Evolutionary conservation across 2,797 vertebrate species (phyloP), one percentile per base, ranked within the genome.

Genomic region (Lateolabrax maculatus): DNA sequence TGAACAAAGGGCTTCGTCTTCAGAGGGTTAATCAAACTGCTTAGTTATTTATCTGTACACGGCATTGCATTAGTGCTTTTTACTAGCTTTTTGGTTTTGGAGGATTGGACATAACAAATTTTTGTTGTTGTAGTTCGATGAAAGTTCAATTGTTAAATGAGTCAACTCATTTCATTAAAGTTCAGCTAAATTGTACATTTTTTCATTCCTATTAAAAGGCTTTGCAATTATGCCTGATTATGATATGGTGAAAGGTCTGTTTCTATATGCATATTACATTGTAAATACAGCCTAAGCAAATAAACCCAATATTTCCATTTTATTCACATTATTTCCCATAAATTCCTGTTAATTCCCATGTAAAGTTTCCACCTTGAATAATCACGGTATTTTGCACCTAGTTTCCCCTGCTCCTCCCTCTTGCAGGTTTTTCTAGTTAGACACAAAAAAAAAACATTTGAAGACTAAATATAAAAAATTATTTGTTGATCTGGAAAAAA

Each of bases 361-460:
- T 1, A 37, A 37, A 37, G 34, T 58, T 29, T 34, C 18, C 4
- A 56, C 29, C 29, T 6, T 15, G 2, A 23, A 58, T n/a, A 39
- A 15, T 39, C 1, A 1, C 6, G 3, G 5, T 23, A 23, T 37
- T 13, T 37, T 58, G 21, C 19, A 58, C 19, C 11, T 6, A 23
- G 31, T 34, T 6, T 34, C 4, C 31, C 31, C 31, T 34, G 31
- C 31, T 61, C 55, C 46, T 18, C 61, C 29, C 9, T 9, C n/a
- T 3, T 62, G 56, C 53, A 60, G 52, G 23, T 52, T 52, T n/a
- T 62, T 58, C 6, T 2, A 31, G 15, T 52, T 46, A 19, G 9
- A 36, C 12, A 37, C 25, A 56, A 19, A 74, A 68, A 56, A 19
- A 74, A 68, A 58, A 58, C 18, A 71, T 31, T 37, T 61, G 34